Conservation (phyloP, 2,113 vertebrate genomes). For the Electrona antarctica region DNA sequence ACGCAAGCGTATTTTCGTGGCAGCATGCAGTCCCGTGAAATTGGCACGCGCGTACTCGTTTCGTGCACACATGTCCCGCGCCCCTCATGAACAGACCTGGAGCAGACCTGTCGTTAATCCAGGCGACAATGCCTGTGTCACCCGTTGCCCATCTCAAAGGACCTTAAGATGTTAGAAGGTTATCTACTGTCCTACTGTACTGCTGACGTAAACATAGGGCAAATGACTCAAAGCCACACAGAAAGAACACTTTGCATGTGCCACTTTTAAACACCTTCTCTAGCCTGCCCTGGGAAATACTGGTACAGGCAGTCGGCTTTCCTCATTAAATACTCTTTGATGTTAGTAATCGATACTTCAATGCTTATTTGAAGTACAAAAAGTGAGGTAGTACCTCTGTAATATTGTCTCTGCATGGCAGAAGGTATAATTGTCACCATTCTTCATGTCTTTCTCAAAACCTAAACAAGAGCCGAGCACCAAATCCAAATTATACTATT, state of each 20-base stretch:
- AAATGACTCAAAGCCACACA: constrained; percentile 61
- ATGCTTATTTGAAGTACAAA: constrained; percentile 66
- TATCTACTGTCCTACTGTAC: not conserved
- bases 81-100: too few species aligned
- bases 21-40: too few species aligned
- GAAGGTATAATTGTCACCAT: not conserved
- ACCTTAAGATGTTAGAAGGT: too few species aligned
- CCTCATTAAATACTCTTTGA: constrained; percentile 73
- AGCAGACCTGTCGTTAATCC: too few species aligned
- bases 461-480: not conserved
- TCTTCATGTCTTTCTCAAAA: not conserved
- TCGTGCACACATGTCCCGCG: too few species aligned
- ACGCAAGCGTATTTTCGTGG: too few species aligned
- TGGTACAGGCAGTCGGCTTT: constrained; percentile 62
- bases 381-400: constrained; percentile 41
- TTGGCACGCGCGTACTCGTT: too few species aligned
- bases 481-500: not conserved
- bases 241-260: constrained; percentile 67
- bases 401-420: constrained; percentile 16
- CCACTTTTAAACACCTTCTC: constrained; percentile 60
- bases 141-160: too few species aligned
- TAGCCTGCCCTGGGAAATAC: constrained; percentile 33
- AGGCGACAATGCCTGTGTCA: too few species aligned
- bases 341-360: constrained; percentile 76
- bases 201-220: constrained; percentile 33